These are phyloP conservation scores for Lagopus muta DNA, from an alignment of 2,113 vertebrate species.

Conservation along the genomic window DNA sequence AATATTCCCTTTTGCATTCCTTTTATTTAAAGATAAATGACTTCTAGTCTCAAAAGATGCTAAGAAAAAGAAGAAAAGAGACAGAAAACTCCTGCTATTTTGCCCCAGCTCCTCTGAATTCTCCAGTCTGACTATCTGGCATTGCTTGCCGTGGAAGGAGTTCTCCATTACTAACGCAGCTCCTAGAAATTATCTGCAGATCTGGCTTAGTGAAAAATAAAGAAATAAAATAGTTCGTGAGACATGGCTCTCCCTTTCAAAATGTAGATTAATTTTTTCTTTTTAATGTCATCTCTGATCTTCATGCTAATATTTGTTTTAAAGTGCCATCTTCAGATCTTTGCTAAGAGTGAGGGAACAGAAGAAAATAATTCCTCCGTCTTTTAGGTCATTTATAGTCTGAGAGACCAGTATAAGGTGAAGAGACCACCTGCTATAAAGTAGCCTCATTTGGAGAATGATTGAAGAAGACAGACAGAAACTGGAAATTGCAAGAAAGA, in stretches of 20 bases:
- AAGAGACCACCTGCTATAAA: slow-evolving; percentile 16
- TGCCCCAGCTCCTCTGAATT: not conserved
- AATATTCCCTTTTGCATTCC: not conserved
- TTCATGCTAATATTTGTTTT: not conserved
- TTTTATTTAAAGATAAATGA: not conserved
- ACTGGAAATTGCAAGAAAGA: not conserved
- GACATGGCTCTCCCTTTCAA: not conserved
- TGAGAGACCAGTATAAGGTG: not conserved
- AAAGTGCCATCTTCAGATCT: not conserved
- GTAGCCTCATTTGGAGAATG: not conserved
- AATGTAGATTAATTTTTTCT: not conserved
- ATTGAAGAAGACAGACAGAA: not conserved
- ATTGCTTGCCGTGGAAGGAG: not conserved
- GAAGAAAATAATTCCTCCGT: not conserved
- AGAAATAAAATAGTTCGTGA: not conserved
- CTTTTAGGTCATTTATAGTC: not conserved
- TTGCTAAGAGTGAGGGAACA: not conserved
- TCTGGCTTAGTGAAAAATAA: not conserved
- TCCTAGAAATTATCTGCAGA: not conserved
- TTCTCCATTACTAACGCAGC: not conserved
- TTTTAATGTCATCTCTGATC: not conserved
- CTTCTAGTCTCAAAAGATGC: not conserved
- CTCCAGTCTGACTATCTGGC: not conserved
- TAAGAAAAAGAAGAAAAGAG: not conserved
- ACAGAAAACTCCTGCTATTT: not conserved